phyloP scores from a whole-genome alignment of 2,797 vertebrate species.

The Decapterus maruadsi region DNA sequence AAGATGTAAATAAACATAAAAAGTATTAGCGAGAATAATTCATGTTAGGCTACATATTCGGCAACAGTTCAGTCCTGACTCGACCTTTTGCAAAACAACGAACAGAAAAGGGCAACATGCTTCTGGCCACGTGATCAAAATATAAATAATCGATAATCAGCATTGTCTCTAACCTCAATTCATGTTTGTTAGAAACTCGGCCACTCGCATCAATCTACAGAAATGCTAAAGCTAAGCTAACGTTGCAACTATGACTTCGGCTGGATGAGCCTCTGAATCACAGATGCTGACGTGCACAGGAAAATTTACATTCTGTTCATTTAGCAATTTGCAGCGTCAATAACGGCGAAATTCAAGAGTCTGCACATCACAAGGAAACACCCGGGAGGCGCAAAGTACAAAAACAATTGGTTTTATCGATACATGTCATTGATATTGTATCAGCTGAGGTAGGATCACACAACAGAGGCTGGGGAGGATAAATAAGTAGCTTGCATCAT shows the following conservation, averaged over 20 bases:
- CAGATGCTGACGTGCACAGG: not conserved
- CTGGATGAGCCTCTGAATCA: not conserved
- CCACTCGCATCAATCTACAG: too few species aligned
- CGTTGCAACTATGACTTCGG: not conserved
- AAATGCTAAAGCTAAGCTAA: not conserved
- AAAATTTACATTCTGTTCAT: not conserved
- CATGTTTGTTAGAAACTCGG: not conserved
- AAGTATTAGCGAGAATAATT: not conserved
- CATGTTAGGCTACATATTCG: not conserved
- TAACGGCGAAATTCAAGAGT: not conserved
- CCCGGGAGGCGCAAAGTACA: not conserved
- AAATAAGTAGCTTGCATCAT: not conserved
- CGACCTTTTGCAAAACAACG: not conserved
- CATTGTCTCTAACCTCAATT: not conserved
- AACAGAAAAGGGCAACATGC: not conserved
- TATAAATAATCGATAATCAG: not conserved
- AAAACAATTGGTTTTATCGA: not conserved
- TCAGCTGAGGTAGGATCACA: slow-evolving; percentile 1
- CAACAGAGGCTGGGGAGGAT: not conserved
- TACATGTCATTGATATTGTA: not conserved
- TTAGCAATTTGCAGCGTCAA: not conserved
- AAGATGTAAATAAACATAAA: not conserved
- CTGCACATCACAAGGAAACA: not conserved
- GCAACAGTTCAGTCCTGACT: accelerated
- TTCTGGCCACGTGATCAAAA: not conserved